Evolutionary conservation across 1,140 invertebrate genomes (phyloP).

Genomic region (Vanessa atalanta): DNA sequence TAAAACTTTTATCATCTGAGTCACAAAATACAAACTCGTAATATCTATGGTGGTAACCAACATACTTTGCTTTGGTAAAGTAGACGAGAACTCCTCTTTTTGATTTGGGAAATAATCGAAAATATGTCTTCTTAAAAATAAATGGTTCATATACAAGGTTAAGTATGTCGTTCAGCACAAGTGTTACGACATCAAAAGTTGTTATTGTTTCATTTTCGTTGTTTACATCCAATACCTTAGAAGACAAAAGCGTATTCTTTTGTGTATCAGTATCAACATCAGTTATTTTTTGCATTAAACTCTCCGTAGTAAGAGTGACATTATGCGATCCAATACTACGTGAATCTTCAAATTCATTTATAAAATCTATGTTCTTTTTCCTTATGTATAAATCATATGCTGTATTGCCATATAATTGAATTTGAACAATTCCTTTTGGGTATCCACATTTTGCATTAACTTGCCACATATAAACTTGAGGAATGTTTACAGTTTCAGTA

Average conservation of each 20-base stretch:
- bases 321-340: slow-evolving; percentile 37
- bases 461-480: slow-evolving; percentile 61
- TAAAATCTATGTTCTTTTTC: slow-evolving; percentile 49
- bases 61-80: slow-evolving; percentile 57
- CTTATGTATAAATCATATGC: slow-evolving; percentile 55
- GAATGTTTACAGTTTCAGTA: slow-evolving; percentile 51
- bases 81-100: slow-evolving; percentile 47
- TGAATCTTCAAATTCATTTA: slow-evolving; percentile 20
- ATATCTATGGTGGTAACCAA: slow-evolving; percentile 61
- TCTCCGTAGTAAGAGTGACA: slow-evolving; percentile 41
- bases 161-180: slow-evolving; percentile 48
- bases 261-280: slow-evolving; percentile 39
- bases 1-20: slow-evolving; percentile 43
- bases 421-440: slow-evolving; percentile 46
- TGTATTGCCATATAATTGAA: slow-evolving; percentile 46
- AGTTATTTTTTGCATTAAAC: slow-evolving; percentile 38
- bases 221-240: slow-evolving; percentile 19
- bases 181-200: slow-evolving; percentile 13
- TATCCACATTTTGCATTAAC: slow-evolving; percentile 44
- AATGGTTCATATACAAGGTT: slow-evolving; percentile 56
- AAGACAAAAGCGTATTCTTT: slow-evolving; percentile 27
- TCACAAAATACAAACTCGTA: slow-evolving; percentile 61
- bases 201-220: slow-evolving; percentile 20
- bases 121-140: slow-evolving; percentile 54
- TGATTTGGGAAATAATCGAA: slow-evolving; percentile 45